A percentile compares a stretch with the other conserved stretches of the same genome.
These are phyloP conservation scores for Dione vanillae DNA, from an alignment of 2,888 invertebrate species.

Conservation along the genomic window DNA sequence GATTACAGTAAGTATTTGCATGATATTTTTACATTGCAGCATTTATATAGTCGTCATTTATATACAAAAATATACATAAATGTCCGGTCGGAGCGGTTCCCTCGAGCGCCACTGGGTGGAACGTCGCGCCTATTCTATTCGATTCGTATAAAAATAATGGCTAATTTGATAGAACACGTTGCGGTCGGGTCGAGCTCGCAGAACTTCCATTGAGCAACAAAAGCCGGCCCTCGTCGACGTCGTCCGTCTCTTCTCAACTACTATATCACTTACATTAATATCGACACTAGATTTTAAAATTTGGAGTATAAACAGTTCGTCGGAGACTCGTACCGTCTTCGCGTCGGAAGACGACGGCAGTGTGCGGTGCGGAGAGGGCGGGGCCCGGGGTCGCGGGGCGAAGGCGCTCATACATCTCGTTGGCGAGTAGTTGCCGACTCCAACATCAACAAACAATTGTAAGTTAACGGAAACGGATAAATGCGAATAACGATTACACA, in stretches of 20 bases:
- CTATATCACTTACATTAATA: conserved; percentile 17
- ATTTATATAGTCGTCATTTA: conserved; percentile 74
- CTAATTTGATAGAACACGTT: conserved; percentile 60
- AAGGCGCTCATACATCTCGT: conserved; percentile 14
- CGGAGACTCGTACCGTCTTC: not conserved
- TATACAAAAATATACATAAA: conserved; percentile 83
- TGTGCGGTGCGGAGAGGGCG: conserved; percentile 10
- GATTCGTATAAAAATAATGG: conserved; percentile 72
- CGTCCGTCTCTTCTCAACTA: not conserved
- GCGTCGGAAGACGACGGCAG: conserved; percentile 4
- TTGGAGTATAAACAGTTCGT: conserved; percentile 19
- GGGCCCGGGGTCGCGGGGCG: conserved; percentile 1
- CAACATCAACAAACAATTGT: not conserved
- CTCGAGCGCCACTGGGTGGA: conserved; percentile 45
- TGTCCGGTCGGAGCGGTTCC: conserved; percentile 63
- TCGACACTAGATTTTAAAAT: conserved; percentile 18
- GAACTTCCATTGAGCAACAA: conserved; percentile 48
- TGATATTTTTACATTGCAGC: conserved; percentile 76
- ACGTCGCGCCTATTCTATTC: conserved; percentile 52
- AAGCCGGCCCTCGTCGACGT: conserved; percentile 10
- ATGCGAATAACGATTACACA: not conserved
- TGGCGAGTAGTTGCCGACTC: conserved; percentile 16
- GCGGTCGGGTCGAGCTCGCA: conserved; percentile 49
- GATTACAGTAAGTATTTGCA: conserved; percentile 62
- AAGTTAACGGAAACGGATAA: not conserved